phyloP scores from a whole-genome alignment of 2,888 invertebrate species.

The Mesoligia furuncula region DNA sequence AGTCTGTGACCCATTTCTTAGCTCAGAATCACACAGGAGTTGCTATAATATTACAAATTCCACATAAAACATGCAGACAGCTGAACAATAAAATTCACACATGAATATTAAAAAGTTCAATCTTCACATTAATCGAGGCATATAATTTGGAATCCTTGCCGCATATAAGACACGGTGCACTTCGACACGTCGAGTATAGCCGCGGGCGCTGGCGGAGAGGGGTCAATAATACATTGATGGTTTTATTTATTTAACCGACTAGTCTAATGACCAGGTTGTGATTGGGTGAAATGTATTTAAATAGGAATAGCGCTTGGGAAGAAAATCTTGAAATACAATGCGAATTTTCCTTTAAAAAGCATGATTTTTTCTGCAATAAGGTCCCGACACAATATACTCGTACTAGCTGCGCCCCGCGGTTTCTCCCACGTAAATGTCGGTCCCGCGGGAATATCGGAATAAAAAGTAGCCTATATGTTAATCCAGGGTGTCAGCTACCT shows the following conservation, averaged over 20 bases:
- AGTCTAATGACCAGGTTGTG: neutral
- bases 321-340: no score
- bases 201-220: constrained; percentile 10
- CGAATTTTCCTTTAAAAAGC: no score
- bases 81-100: constrained; percentile 29
- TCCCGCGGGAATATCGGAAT: no score
- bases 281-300: no score
- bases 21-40: no score
- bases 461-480: no score
- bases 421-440: no score
- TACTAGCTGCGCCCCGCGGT: no score
- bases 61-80: constrained; percentile 13
- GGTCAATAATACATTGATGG: constrained; percentile 32
- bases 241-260: constrained; percentile 37
- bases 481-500: no score
- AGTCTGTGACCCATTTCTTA: neutral
- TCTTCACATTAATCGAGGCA: constrained; percentile 8
- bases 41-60: neutral
- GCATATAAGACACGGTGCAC: neutral
- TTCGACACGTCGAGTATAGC: constrained; percentile 12
- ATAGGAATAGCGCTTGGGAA: no score
- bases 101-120: constrained; percentile 22
- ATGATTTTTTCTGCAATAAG: no score
- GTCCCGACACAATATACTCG: no score
- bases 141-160: constrained; percentile 41